Percentiles rank a stretch among this genome's conserved stretches.
Evolutionary conservation across 2,888 invertebrate genomes (phyloP).

Genomic region (Siphonodentalium dalli): DNA sequence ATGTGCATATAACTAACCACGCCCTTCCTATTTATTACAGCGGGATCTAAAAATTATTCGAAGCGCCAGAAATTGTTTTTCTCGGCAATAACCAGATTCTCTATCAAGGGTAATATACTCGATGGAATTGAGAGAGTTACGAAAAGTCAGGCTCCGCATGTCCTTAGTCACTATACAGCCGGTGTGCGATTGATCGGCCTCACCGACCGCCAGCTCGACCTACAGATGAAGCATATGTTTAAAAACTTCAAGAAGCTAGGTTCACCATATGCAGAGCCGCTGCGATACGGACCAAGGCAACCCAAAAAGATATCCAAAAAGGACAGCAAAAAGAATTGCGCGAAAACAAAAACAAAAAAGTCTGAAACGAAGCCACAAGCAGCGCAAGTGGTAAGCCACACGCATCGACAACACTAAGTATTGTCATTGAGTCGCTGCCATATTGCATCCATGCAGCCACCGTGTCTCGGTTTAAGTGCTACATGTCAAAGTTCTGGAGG

Average conservation of each 20-base stretch:
- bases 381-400: too few relatives aligned
- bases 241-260: slow-evolving; percentile 33
- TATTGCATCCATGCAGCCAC: too few relatives aligned
- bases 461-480: too few relatives aligned
- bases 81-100: slow-evolving; percentile 43
- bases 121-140: slow-evolving; percentile 33
- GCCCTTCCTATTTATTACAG: too few relatives aligned
- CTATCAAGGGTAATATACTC: slow-evolving; percentile 34
- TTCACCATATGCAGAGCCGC: slow-evolving; percentile 49
- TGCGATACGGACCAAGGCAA: slow-evolving; percentile 28
- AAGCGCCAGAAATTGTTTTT: slow-evolving; percentile 41
- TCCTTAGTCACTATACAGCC: slow-evolving; percentile 48
- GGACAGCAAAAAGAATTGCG: background rate
- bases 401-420: too few relatives aligned
- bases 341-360: background rate
- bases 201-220: slow-evolving; percentile 40
- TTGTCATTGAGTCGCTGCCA: too few relatives aligned
- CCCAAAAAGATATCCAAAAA: background rate
- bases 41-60: too few relatives aligned
- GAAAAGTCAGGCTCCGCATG: slow-evolving; percentile 35
- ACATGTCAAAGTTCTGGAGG: too few relatives aligned
- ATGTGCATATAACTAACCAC: too few relatives aligned
- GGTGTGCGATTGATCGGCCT: slow-evolving; percentile 47
- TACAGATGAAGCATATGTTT: slow-evolving; percentile 39
- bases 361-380: too few relatives aligned